Evolutionary conservation across 2,888 invertebrate genomes (phyloP).

Genomic region (Troides aeacus): DNA sequence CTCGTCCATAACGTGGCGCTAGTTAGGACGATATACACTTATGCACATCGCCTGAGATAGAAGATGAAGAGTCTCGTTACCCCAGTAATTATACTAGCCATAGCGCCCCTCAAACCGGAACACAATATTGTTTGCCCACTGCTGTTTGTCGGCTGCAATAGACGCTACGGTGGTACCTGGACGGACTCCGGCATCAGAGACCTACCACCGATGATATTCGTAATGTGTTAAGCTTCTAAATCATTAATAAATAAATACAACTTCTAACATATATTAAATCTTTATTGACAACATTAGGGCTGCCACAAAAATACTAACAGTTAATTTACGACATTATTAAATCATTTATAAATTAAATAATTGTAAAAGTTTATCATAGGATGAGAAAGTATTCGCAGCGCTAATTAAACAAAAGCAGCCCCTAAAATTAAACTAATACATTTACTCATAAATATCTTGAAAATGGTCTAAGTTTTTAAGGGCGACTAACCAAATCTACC

Average conservation of each 20-base stretch:
- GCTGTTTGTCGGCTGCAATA: too few relatives aligned
- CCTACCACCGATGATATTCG: too few relatives aligned
- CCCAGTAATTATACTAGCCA: too few relatives aligned
- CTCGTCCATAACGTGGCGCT: too few relatives aligned
- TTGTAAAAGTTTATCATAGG: slow-evolving; percentile 20
- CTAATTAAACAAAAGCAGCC: slow-evolving; percentile 6
- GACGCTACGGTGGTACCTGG: too few relatives aligned
- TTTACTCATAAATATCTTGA: neutral
- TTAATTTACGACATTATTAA: slow-evolving; percentile 6
- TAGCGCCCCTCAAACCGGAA: too few relatives aligned
- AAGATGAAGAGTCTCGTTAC: too few relatives aligned
- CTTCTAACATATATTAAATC: slow-evolving; percentile 33
- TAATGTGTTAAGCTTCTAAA: too few relatives aligned
- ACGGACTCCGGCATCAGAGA: too few relatives aligned
- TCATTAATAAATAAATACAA: neutral
- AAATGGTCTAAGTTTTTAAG: neutral
- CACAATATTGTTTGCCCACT: too few relatives aligned
- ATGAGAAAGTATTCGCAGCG: slow-evolving; percentile 7
- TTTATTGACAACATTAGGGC: slow-evolving; percentile 26
- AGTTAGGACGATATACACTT: too few relatives aligned
- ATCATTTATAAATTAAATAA: slow-evolving; percentile 3
- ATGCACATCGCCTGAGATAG: too few relatives aligned
- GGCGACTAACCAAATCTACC: neutral
- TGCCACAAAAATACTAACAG: slow-evolving; percentile 25
- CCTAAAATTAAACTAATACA: neutral